A percentile compares a stretch with the other conserved stretches of the same genome.
These are phyloP conservation scores for Bhutanitis thaidina DNA, from an alignment of 2,888 invertebrate species.

Conservation along the genomic window DNA sequence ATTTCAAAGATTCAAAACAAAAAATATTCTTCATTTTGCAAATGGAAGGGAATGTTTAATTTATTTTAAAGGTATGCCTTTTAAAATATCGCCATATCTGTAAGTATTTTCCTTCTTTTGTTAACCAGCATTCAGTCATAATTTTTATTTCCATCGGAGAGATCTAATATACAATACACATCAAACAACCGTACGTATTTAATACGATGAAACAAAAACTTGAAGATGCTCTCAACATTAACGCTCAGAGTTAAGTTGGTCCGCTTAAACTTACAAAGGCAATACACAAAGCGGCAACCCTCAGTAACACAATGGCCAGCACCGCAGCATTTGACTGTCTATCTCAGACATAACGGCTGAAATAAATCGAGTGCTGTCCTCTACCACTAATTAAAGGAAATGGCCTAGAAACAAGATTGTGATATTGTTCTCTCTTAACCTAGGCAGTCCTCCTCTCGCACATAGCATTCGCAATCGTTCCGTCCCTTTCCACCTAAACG, in stretches of 20 bases:
- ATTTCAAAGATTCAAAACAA: too few species aligned
- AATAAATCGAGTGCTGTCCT: conserved; percentile 70
- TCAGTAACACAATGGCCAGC: conserved; percentile 30
- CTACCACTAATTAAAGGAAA: conserved; percentile 78
- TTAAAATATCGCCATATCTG: too few species aligned
- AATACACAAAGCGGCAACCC: conserved; percentile 27
- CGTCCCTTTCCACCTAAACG: conserved; percentile 61
- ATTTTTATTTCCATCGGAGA: too few species aligned
- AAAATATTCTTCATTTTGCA: too few species aligned
- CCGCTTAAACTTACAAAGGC: conserved; percentile 7
- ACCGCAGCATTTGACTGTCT: conserved; percentile 49
- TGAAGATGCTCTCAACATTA: conserved; percentile 6
- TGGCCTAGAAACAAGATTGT: conserved; percentile 81
- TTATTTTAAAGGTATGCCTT: too few species aligned
- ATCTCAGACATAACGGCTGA: conserved; percentile 56
- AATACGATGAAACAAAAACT: background rate
- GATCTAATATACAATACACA: too few species aligned
- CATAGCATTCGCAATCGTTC: conserved; percentile 15
- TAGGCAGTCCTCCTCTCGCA: conserved; percentile 37
- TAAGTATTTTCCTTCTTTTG: too few species aligned
- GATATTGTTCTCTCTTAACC: conserved; percentile 73
- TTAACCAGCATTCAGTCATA: too few species aligned
- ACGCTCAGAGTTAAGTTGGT: background rate
- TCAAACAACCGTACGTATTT: too few species aligned
- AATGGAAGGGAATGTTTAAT: too few species aligned